Base-by-base conservation (phyloP, 2,797 vertebrate species). In the Pogoniulus pusillus region DNA sequence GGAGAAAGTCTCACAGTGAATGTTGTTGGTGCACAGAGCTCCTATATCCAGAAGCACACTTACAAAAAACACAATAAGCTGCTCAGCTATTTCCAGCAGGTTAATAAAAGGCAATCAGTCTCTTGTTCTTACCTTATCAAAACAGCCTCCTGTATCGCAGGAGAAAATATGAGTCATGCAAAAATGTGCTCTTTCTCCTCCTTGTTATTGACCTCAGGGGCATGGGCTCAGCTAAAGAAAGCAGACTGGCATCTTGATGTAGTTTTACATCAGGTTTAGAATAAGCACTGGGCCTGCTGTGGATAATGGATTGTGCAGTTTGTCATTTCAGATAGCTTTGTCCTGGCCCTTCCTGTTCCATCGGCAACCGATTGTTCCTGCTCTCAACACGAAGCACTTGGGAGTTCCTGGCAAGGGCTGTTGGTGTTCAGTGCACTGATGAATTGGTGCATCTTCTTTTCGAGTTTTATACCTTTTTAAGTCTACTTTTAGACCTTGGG, bases 51-150 rank as follows among this genome's bases (percentile, higher is more conserved):
- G 73, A 68, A 47, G 89, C 69, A 85, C 73, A 82, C 91, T 89
- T 94, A 63, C 63, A 70, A 62, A 82, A 83, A 47, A 8, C 71
- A 62, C 79, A 83, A 12, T 69, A 55, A 92, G 79, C 73, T 90
- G 14, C 89, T 74, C 35, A 5, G 87, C 85, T 89, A 13, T 94
- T 95, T 95, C 89, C 82, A 94, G 70, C 65, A 72, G 90, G 93
- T 93, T 93, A 95, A 91, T 93, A 88, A 87, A 91, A 93, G 45
- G 80, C 76, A 87, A 66, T 90, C 86, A 83, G 87, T 65, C 55
- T 94, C 82, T 74, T 87, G 75, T 87, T 91, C 58, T 7, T 87
- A 83, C 88, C 62, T 89, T 34, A 87, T 60, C 43, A 35, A 70
- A 89, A 69, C 84, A 91, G 57, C 73, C 79, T 89, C 43, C 63